Percentiles rank a stretch among this genome's conserved stretches.
phyloP scores from a whole-genome alignment of 92 coral and sea anemone genomes.

The Porites rus region DNA sequence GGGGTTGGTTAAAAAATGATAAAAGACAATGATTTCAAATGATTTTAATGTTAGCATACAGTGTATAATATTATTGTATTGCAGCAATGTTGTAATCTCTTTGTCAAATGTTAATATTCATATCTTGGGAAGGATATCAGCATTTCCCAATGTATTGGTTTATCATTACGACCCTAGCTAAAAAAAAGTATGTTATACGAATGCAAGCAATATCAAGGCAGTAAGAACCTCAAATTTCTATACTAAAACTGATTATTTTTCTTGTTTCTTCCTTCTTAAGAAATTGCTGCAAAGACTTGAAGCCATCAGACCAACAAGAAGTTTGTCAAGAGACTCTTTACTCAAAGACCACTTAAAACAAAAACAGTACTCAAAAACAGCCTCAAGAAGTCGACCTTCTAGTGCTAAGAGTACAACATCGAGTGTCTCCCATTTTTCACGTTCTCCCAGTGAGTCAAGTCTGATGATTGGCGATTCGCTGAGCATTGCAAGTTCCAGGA shows the following conservation, averaged over 20 bases:
- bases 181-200: too few species aligned
- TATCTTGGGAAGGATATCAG: too few species aligned
- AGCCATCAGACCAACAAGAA: constrained; percentile 81
- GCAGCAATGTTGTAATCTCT: too few species aligned
- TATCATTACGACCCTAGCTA: too few species aligned
- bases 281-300: constrained; percentile 87
- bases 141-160: too few species aligned
- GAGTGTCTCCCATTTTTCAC: constrained; percentile 60
- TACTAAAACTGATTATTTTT: background rate
- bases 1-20: too few species aligned
- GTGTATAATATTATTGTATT: too few species aligned
- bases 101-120: too few species aligned
- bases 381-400: constrained; percentile 78
- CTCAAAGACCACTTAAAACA: constrained; percentile 76
- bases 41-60: too few species aligned
- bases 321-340: constrained; percentile 78
- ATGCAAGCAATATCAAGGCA: too few species aligned
- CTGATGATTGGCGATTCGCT: constrained; percentile 66
- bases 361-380: constrained; percentile 70
- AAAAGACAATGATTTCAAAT: too few species aligned
- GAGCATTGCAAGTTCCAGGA: constrained; percentile 80
- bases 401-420: constrained; percentile 73
- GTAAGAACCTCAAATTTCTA: background rate
- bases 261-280: constrained; percentile 55
- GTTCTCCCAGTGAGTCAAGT: constrained; percentile 79